These are phyloP conservation scores for Diploscapter pachys DNA, from an alignment of 1,140 invertebrate genomes.

Conservation along the genomic window DNA sequence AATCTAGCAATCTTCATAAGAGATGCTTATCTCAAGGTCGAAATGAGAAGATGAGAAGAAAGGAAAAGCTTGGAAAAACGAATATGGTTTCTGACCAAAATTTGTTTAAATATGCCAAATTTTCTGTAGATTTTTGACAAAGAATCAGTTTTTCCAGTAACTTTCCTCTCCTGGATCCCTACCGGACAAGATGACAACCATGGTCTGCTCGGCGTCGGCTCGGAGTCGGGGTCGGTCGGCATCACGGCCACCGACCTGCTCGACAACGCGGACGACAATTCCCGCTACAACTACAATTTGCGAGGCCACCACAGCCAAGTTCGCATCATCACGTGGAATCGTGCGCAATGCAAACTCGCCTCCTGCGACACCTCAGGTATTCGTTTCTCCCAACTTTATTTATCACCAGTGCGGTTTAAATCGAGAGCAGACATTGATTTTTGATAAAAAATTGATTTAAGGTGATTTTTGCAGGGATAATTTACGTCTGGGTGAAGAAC, in stretches of 20 bases:
- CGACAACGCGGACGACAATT: slow-evolving; percentile 61
- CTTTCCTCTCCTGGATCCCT: slow-evolving; percentile 21
- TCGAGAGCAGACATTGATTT: too few relatives aligned
- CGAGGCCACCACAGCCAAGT: slow-evolving; percentile 92
- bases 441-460: background rate
- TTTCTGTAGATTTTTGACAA: background rate
- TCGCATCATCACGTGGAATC: slow-evolving; percentile 92
- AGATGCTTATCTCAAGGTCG: too few relatives aligned
- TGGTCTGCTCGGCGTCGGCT: slow-evolving; percentile 40
- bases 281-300: slow-evolving; percentile 94
- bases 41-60: too few relatives aligned
- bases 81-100: background rate
- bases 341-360: slow-evolving; percentile 93
- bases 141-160: background rate
- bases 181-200: slow-evolving; percentile 30
- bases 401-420: too few relatives aligned
- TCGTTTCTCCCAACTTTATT: background rate
- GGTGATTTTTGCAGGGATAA: slow-evolving; percentile 78
- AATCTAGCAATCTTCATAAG: slow-evolving; percentile 30
- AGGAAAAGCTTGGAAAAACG: too few relatives aligned
- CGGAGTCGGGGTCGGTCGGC: slow-evolving; percentile 46
- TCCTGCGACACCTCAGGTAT: slow-evolving; percentile 73
- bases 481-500: slow-evolving; percentile 99
- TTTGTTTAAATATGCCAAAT: background rate
- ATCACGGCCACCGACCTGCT: slow-evolving; percentile 46